Evolutionary conservation across 2,888 invertebrate species (phyloP), one percentile per base, ranked within the genome.

Genomic region (Drosophila hamatofila): DNA sequence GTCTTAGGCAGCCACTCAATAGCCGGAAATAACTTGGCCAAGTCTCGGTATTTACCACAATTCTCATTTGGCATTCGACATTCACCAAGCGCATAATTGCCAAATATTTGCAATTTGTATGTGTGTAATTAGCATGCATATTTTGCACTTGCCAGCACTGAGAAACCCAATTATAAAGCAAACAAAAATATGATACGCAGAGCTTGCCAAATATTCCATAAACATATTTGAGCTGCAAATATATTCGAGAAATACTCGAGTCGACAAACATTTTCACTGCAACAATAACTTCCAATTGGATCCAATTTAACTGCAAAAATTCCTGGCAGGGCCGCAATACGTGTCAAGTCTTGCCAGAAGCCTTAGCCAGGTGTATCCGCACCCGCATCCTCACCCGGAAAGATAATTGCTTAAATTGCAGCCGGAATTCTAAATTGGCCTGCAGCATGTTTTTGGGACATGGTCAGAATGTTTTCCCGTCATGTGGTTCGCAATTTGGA

Each of bases 351-450:
- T 68, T 61, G 49, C 37, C 51, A 80, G 55, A 74, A 68, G 69
- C 73, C 64, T 75, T 70, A 70, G 70, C 78, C 75, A 68, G 77
- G 68, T 81, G 35, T 7, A 14, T 7, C 16, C 35, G 73, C 70
- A 25, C 48, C 59, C 62, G 69, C 68, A 52, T 42, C 59, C 64
- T 55, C 71, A 68, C 35, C 61, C 58, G 55, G 72, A 65, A 70
- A 74, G 79, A 77, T 87, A 88, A 87, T 90, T 82, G 87, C 80
- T 63, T 75, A 75, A 77, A 88, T 87, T 88, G 79, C 79, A 61
- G 80, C 65, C 78, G 70, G 77, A 78, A 86, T 80, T 78, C 68
- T 58, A 60, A 76, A 71, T 66, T 72, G 73, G 67, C 73, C 51
- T 42, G 60, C 35, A 69, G 63, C 25, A 58, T 41, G 37, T 54